Percentiles rank a stretch among this genome's conserved stretches.
These are phyloP conservation scores for Ophonus ardosiacus DNA, from an alignment of 2,888 invertebrate species.

Conservation along the genomic window DNA sequence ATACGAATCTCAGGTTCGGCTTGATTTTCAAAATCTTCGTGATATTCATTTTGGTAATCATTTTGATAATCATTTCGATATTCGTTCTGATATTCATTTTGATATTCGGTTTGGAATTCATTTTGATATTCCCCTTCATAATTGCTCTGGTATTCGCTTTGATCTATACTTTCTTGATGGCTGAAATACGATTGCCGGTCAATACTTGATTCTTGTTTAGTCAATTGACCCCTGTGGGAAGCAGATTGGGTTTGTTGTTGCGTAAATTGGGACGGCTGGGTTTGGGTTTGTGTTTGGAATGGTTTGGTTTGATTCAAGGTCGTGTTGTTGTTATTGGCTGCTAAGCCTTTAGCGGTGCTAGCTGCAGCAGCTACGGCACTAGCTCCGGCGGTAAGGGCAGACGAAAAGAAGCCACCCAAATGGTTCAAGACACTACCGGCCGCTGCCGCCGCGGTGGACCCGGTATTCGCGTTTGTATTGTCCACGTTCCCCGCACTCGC, in stretches of 20 bases:
- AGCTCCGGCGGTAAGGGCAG: conserved; percentile 77
- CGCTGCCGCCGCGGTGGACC: conserved; percentile 65
- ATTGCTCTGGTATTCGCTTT: conserved; percentile 67
- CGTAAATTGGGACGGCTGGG: conserved; percentile 49
- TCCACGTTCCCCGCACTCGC: conserved; percentile 66
- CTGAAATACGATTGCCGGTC: conserved; percentile 72
- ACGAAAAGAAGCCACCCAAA: conserved; percentile 77
- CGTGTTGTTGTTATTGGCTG: conserved; percentile 39
- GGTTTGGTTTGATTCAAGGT: conserved; percentile 6
- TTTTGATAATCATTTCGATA: conserved; percentile 66
- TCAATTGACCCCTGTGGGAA: conserved; percentile 69
- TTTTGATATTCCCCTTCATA: conserved; percentile 55
- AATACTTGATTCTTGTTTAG: conserved; percentile 75
- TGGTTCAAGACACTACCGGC: conserved; percentile 63
- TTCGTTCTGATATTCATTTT: conserved; percentile 47
- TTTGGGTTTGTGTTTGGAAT: neutral
- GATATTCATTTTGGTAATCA: conserved; percentile 62
- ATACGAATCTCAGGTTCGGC: neutral
- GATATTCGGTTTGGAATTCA: conserved; percentile 31
- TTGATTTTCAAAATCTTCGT: conserved; percentile 5
- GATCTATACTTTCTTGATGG: conserved; percentile 76
- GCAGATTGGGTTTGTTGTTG: conserved; percentile 58
- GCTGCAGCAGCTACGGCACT: conserved; percentile 70
- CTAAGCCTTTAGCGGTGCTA: conserved; percentile 58
- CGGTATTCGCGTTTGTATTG: conserved; percentile 69